Conservation (phyloP, 2,113 vertebrate species). For the Parus major region DNA sequence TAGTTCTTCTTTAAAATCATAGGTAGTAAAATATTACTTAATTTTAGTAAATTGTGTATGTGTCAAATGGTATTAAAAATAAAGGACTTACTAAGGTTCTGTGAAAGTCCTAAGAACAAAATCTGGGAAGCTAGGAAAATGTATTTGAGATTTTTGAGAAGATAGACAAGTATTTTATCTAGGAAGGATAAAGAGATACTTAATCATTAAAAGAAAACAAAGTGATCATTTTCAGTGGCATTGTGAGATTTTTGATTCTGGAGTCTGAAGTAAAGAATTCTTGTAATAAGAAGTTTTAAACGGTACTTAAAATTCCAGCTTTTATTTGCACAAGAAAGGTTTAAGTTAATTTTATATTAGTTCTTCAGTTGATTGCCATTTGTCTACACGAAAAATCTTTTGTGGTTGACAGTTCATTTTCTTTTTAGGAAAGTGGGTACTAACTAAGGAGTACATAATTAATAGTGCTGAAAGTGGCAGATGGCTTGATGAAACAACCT, state of each 20-base stretch:
- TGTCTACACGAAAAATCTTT: slow-evolving; percentile 62
- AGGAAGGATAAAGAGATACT: background rate
- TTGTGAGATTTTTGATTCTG: background rate
- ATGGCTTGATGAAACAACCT: slow-evolving; percentile 90
- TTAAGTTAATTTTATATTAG: slow-evolving; percentile 62
- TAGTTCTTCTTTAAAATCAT: background rate
- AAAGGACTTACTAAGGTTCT: background rate
- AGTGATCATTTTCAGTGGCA: background rate
- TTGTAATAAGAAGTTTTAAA: slow-evolving; percentile 33
- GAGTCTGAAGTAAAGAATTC: background rate
- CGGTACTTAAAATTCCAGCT: background rate
- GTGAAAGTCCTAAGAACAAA: background rate
- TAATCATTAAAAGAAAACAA: slow-evolving; percentile 4
- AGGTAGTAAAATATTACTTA: background rate
- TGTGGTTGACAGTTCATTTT: slow-evolving; percentile 71
- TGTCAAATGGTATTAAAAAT: background rate
- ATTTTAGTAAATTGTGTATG: background rate
- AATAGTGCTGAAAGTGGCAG: slow-evolving; percentile 87
- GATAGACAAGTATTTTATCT: background rate
- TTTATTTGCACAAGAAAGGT: slow-evolving; percentile 42
- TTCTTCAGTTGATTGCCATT: slow-evolving; percentile 69
- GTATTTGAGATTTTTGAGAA: background rate
- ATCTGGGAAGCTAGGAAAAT: background rate
- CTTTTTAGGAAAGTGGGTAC: slow-evolving; percentile 92
- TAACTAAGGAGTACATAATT: slow-evolving; percentile 90